Conservation (phyloP, 92 coral and sea anemone species). For the Actinostola sp. region DNA sequence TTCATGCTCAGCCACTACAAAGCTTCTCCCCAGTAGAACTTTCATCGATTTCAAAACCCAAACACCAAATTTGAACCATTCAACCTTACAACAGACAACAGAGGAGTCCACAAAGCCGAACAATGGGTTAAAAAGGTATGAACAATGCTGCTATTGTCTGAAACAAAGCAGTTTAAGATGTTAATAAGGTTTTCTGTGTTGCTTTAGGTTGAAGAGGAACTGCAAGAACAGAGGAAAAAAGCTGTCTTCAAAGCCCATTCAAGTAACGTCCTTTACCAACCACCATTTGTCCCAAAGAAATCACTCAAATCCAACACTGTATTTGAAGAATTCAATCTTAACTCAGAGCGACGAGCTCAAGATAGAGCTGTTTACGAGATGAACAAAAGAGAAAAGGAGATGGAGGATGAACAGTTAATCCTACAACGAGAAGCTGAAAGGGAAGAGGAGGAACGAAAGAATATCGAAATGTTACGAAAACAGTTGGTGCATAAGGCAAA, state of each 20-base stretch:
- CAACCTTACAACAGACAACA: constrained; percentile 77
- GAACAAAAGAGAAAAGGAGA: constrained; percentile 74
- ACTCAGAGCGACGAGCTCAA: constrained; percentile 82
- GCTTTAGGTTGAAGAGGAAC: constrained; percentile 78
- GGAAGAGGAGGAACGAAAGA: constrained; percentile 74
- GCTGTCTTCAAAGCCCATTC: constrained; percentile 82
- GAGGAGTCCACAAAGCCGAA: constrained; percentile 93
- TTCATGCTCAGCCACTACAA: constrained; percentile 91
- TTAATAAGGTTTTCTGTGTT: no score
- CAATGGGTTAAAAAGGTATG: constrained; percentile 95
- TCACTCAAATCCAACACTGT: constrained; percentile 78
- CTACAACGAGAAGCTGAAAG: constrained; percentile 67
- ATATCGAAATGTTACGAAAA: constrained; percentile 67
- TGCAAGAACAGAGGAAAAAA: constrained; percentile 70
- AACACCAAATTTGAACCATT: constrained; percentile 85
- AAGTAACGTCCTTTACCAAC: constrained; percentile 73
- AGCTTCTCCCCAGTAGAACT: constrained; percentile 78
- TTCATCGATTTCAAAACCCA: constrained; percentile 58
- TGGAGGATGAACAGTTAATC: constrained; percentile 51
- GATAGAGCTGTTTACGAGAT: constrained; percentile 79
- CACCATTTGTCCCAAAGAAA: constrained; percentile 90
- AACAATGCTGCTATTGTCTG: background rate
- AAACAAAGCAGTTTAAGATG: no score
- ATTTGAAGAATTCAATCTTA: constrained; percentile 80
- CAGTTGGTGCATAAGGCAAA: constrained; percentile 92